phyloP scores from a whole-genome alignment of 2,113 vertebrate species.

The Sylvilagus bachmani region DNA sequence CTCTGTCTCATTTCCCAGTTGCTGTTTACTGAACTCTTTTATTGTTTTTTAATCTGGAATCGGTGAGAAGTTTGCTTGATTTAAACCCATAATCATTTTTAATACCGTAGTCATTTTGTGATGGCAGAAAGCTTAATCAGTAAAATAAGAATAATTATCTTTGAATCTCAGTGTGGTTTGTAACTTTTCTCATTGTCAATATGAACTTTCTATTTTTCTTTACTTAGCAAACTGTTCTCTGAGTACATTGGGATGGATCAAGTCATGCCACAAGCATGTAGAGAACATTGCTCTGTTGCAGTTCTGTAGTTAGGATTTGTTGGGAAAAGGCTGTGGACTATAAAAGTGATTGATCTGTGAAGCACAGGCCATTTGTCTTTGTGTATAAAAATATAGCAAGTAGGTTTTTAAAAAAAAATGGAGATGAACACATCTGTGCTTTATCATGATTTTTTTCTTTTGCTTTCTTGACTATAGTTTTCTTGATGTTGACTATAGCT shows the following conservation, averaged over 20 bases:
- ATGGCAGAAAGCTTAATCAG: neutral
- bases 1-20: neutral
- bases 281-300: neutral
- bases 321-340: conserved; percentile 52
- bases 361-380: conserved; percentile 33
- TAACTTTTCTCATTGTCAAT: neutral
- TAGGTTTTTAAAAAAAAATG: neutral
- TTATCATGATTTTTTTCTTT: conserved; percentile 10
- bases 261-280: neutral
- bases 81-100: conserved; percentile 15
- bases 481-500: conserved; percentile 20
- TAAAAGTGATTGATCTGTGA: conserved; percentile 57
- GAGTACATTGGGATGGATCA: neutral
- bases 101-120: neutral
- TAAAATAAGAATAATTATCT: conserved; percentile 25
- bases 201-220: conserved; percentile 13
- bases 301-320: conserved; percentile 9
- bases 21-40: neutral
- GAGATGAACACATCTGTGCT: neutral
- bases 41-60: conserved; percentile 21
- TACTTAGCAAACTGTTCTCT: neutral
- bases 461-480: conserved; percentile 41
- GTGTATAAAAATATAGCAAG: conserved; percentile 56
- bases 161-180: neutral
- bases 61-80: conserved; percentile 17